A percentile compares a stretch with the other conserved stretches of the same genome.
These are phyloP conservation scores for Bactericera cockerelli DNA, from an alignment of 1,140 invertebrate genomes.

Conservation along the genomic window DNA sequence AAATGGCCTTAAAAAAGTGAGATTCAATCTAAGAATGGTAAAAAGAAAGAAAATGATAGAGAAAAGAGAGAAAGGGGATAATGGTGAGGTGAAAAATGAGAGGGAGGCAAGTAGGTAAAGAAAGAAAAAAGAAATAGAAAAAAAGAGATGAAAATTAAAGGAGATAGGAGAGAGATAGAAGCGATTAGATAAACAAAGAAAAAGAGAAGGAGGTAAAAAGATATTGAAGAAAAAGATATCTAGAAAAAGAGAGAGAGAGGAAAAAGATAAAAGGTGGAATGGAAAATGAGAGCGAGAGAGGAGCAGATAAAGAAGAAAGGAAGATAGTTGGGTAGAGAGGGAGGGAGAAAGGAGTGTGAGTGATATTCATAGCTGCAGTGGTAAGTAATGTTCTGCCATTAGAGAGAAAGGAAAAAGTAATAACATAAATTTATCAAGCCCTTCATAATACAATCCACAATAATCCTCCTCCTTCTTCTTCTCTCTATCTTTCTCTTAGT, in stretches of 20 bases:
- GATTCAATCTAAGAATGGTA: too few relatives aligned
- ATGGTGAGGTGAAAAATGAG: background rate
- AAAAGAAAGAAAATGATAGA: background rate
- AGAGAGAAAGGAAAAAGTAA: too few relatives aligned
- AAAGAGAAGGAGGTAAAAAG: background rate
- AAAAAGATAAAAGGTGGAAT: background rate
- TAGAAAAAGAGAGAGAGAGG: conserved; percentile 8
- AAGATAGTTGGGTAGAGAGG: background rate
- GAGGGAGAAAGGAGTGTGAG: background rate
- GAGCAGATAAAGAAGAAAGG: background rate
- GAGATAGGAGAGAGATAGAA: background rate
- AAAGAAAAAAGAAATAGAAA: conserved; percentile 3
- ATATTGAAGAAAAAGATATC: too few relatives aligned
- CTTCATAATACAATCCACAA: too few relatives aligned
- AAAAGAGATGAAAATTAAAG: background rate
- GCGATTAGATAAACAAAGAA: background rate
- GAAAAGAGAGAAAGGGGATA: background rate
- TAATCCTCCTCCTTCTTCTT: too few relatives aligned
- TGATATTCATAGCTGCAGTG: too few relatives aligned
- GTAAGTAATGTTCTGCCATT: too few relatives aligned
- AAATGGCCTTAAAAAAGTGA: too few relatives aligned
- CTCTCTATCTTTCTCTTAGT: too few relatives aligned
- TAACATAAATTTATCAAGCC: too few relatives aligned
- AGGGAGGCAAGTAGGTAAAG: background rate
- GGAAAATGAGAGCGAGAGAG: background rate